Evolutionary conservation across 2,888 invertebrate species (phyloP).

Genomic region (Syrista parreyssii): DNA sequence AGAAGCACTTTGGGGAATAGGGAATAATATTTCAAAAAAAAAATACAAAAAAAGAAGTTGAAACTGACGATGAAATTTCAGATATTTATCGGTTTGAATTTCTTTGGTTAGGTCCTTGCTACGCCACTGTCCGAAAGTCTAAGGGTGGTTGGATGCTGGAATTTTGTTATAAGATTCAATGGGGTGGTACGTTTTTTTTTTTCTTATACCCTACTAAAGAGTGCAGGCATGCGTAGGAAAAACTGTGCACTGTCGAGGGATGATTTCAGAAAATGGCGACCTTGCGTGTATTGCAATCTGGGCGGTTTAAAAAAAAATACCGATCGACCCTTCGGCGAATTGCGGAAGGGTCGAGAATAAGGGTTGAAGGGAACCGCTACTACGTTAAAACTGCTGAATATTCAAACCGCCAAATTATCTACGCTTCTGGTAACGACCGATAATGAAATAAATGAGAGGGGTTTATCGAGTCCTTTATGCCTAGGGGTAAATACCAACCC

Average conservation of each 20-base stretch:
- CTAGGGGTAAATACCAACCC: too few relatives aligned
- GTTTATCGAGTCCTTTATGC: not conserved
- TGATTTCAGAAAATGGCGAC: too few relatives aligned
- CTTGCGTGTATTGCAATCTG: too few relatives aligned
- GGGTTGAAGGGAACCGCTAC: not conserved
- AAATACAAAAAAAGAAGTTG: not conserved
- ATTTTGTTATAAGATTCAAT: not conserved
- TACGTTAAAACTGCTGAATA: constrained; percentile 8
- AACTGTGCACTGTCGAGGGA: not conserved
- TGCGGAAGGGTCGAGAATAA: not conserved
- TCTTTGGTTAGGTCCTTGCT: not conserved
- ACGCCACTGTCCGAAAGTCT: not conserved
- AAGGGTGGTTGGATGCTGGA: not conserved
- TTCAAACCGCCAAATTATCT: constrained; percentile 6
- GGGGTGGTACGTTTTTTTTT: too few relatives aligned
- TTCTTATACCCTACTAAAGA: too few relatives aligned
- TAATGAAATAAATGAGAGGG: constrained; percentile 6
- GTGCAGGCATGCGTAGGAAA: too few relatives aligned
- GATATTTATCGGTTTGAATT: not conserved
- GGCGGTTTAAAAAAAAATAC: not conserved
- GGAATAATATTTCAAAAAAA: not conserved
- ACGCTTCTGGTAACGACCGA: constrained; percentile 8
- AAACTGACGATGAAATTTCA: too few relatives aligned
- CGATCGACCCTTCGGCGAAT: not conserved
- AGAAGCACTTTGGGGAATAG: not conserved